These are phyloP conservation scores for Macroglossus sobrinus DNA, from an alignment of 2,113 vertebrate genomes.

Conservation along the genomic window DNA sequence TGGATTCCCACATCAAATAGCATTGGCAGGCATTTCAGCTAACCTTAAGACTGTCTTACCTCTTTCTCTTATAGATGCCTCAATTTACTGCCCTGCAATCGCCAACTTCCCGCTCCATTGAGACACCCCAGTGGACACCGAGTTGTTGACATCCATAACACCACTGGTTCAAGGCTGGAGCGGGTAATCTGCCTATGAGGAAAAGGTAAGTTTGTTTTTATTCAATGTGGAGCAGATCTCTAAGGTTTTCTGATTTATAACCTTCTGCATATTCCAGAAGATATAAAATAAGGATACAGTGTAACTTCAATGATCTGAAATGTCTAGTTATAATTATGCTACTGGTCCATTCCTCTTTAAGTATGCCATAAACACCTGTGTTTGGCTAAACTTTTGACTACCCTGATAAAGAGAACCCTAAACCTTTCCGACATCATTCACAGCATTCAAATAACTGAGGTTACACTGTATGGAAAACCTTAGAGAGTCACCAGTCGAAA, in stretches of 20 bases:
- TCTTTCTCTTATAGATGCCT: slow-evolving; percentile 87
- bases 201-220: slow-evolving; percentile 89
- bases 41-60: slow-evolving; percentile 90
- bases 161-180: slow-evolving; percentile 85
- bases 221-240: slow-evolving; percentile 86
- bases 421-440: slow-evolving; percentile 7
- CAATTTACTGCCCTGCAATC: slow-evolving; percentile 89
- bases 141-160: slow-evolving; percentile 86
- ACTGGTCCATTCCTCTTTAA: slow-evolving; percentile 35
- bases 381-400: slow-evolving; percentile 39
- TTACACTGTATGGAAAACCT: slow-evolving; percentile 83
- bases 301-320: slow-evolving; percentile 75
- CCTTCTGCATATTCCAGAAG: slow-evolving; percentile 83
- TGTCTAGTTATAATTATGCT: slow-evolving; percentile 35
- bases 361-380: not conserved
- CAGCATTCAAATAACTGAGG: slow-evolving; percentile 71
- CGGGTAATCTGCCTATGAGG: slow-evolving; percentile 88
- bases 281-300: slow-evolving; percentile 84
- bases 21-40: slow-evolving; percentile 87
- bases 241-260: slow-evolving; percentile 85
- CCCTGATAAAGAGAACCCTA: slow-evolving; percentile 48
- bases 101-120: slow-evolving; percentile 87
- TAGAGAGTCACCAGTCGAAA: slow-evolving; percentile 80
- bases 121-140: slow-evolving; percentile 86
- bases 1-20: slow-evolving; percentile 80